phyloP scores from a whole-genome alignment of 2,888 invertebrate species.

The Ditula angustiorana region DNA sequence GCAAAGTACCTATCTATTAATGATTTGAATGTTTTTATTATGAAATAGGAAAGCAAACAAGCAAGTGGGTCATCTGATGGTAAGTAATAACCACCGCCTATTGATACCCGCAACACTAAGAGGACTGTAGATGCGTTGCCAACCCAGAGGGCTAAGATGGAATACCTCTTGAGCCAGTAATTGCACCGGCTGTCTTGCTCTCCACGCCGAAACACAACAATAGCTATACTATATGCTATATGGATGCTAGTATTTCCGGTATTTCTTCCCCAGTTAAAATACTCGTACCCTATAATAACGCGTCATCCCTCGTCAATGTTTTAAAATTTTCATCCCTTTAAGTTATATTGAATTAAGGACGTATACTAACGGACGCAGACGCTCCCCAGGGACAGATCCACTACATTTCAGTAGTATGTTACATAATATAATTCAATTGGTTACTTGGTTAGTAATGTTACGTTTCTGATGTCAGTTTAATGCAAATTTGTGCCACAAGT shows the following conservation, averaged over 20 bases:
- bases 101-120: no score
- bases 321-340: slow-evolving; percentile 21
- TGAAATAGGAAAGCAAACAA: no score
- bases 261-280: neutral
- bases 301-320: neutral
- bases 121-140: no score
- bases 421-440: slow-evolving; percentile 34
- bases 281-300: neutral
- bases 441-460: slow-evolving; percentile 26
- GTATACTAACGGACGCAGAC: neutral
- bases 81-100: no score
- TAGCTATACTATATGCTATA: no score
- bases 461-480: slow-evolving; percentile 19
- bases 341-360: slow-evolving; percentile 28
- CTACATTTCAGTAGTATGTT: slow-evolving; percentile 4
- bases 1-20: no score
- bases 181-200: no score
- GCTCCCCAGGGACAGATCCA: slow-evolving; percentile 19
- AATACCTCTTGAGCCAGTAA: no score
- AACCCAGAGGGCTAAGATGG: no score
- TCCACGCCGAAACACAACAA: no score
- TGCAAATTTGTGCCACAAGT: slow-evolving; percentile 20
- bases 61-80: no score
- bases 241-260: neutral
- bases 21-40: no score